Percentiles rank a stretch among this genome's conserved stretches.
Evolutionary conservation across 2,113 vertebrate species (phyloP).

Genomic region (Eurypyga helias): DNA sequence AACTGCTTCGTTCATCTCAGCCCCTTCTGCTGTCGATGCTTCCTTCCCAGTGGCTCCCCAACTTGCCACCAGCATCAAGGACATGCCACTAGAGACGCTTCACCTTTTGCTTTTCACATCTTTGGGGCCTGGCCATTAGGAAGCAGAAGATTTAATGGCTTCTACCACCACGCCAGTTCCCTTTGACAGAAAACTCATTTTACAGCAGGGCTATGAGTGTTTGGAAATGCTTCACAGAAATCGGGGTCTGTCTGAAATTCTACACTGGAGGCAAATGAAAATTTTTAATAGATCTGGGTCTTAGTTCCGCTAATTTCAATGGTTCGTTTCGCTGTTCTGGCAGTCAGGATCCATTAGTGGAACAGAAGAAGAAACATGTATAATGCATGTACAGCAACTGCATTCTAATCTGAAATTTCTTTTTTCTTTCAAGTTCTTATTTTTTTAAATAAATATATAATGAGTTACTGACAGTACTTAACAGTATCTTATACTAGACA

Average conservation of each 20-base stretch:
- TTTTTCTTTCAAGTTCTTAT: constrained; percentile 67
- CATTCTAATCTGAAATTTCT: constrained; percentile 64
- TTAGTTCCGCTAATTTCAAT: constrained; percentile 69
- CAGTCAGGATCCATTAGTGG: constrained; percentile 70
- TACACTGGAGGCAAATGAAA: constrained; percentile 37
- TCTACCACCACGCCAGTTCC: not conserved
- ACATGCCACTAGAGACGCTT: not conserved
- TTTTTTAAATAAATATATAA: constrained; percentile 67
- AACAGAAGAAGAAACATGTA: constrained; percentile 66
- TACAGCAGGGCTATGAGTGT: not conserved
- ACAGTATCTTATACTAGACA: constrained; percentile 67
- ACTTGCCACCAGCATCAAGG: not conserved
- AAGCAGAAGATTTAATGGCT: not conserved
- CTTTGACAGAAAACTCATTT: constrained; percentile 31
- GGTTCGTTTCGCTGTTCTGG: constrained; percentile 51
- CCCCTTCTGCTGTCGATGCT: not conserved
- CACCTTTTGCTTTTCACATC: not conserved
- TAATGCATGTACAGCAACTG: constrained; percentile 70
- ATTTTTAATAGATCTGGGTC: constrained; percentile 47
- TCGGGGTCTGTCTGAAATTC: constrained; percentile 34
- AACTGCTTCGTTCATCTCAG: not conserved
- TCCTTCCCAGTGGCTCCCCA: not conserved
- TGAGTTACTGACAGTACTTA: constrained; percentile 72
- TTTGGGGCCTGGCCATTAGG: not conserved
- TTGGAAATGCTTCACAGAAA: constrained; percentile 11